Evolutionary conservation across 2,113 vertebrate species (phyloP).

Genomic region (Thunnus maccoyii): DNA sequence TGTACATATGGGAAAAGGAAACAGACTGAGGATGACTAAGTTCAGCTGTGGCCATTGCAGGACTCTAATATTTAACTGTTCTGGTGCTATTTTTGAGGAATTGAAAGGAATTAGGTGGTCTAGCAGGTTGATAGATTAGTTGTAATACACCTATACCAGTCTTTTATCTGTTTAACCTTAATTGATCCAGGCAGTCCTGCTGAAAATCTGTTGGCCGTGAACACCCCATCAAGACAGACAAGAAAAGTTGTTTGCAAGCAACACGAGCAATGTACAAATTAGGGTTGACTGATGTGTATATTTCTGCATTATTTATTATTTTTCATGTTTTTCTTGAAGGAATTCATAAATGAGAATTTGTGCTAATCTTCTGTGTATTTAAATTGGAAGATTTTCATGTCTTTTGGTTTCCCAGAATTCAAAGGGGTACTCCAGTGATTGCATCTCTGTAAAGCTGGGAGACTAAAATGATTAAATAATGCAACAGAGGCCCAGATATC

Average conservation of each 20-base stretch:
- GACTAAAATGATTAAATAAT: not conserved
- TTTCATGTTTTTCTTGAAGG: slow-evolving; percentile 21
- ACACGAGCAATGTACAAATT: not conserved
- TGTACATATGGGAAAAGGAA: slow-evolving; percentile 12
- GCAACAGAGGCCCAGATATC: not conserved
- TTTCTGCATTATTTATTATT: slow-evolving; percentile 65
- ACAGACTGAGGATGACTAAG: not conserved
- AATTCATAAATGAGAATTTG: slow-evolving; percentile 14
- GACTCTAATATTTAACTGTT: not conserved
- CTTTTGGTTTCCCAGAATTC: not conserved
- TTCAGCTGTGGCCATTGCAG: slow-evolving; percentile 35
- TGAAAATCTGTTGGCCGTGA: slow-evolving; percentile 7
- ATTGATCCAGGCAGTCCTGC: not conserved
- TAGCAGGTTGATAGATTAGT: not conserved
- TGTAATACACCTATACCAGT: not conserved
- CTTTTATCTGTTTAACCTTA: not conserved
- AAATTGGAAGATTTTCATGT: not conserved
- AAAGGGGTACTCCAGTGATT: slow-evolving; percentile 16
- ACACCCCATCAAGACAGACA: not conserved
- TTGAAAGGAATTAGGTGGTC: not conserved
- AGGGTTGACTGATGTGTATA: slow-evolving; percentile 18
- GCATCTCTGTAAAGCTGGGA: not conserved
- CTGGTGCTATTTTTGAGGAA: slow-evolving; percentile 30
- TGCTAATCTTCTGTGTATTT: slow-evolving; percentile 9
- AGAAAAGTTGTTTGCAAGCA: not conserved